These are phyloP conservation scores for Notolepis coatsorum DNA, from an alignment of 2,797 vertebrate species.

Conservation along the genomic window DNA sequence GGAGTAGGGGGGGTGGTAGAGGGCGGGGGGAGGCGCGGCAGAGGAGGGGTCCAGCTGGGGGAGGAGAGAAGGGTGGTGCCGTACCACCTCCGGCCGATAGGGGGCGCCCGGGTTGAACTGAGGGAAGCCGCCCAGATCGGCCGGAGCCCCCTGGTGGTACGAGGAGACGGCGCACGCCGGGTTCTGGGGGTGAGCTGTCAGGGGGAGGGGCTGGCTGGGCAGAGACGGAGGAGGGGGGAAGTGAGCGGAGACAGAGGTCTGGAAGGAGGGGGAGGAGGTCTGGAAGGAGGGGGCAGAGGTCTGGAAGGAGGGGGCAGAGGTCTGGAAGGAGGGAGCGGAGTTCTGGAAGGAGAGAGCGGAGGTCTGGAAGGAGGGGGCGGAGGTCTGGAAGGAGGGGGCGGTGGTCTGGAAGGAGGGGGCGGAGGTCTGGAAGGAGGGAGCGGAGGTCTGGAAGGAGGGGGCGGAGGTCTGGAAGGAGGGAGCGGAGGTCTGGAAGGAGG, in stretches of 20 bases:
- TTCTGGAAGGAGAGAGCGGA: too few relatives aligned
- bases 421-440: conserved; percentile 43
- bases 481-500: conserved; percentile 43
- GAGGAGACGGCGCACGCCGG: conserved; percentile 45
- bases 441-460: conserved; percentile 43
- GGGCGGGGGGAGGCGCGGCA: too few relatives aligned
- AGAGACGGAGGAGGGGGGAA: conserved; percentile 52
- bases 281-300: conserved; percentile 59
- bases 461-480: conserved; percentile 36
- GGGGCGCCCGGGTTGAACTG: conserved; percentile 68
- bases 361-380: conserved; percentile 53
- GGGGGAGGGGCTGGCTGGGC: conserved; percentile 24
- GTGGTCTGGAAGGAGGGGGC: neutral
- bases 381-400: too few relatives aligned
- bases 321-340: neutral
- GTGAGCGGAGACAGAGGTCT: conserved; percentile 32
- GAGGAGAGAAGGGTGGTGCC: conserved; percentile 71
- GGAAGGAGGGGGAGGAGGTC: conserved; percentile 35
- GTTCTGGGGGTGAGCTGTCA: conserved; percentile 55
- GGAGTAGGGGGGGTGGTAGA: too few relatives aligned
- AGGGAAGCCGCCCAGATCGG: conserved; percentile 65
- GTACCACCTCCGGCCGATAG: conserved; percentile 76
- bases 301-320: conserved; percentile 60
- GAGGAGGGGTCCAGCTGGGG: conserved; percentile 69
- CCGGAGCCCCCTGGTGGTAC: conserved; percentile 53